phyloP scores from a whole-genome alignment of 2,113 vertebrate genomes.

The Archocentrus centrarchus region DNA sequence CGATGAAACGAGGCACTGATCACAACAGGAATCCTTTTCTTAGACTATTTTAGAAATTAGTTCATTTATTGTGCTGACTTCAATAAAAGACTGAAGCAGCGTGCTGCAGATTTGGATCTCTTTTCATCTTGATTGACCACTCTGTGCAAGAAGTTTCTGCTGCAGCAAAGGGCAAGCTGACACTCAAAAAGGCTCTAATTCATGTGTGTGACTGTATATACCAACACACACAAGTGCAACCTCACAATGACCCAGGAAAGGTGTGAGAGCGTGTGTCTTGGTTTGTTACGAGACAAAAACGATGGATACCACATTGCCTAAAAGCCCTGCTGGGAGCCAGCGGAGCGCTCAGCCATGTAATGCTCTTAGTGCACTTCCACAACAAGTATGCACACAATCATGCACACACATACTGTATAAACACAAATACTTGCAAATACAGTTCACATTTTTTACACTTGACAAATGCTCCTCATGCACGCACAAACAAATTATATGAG shows the following conservation, averaged over 20 bases:
- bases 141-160: background rate
- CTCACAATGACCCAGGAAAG: slow-evolving; percentile 43
- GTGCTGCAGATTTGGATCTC: background rate
- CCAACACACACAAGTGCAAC: background rate
- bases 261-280: slow-evolving; percentile 15
- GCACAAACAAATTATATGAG: background rate
- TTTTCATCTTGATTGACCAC: slow-evolving; percentile 20
- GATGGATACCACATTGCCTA: slow-evolving; percentile 56
- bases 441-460: slow-evolving; percentile 24
- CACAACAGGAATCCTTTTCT: slow-evolving; percentile 29
- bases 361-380: slow-evolving; percentile 53
- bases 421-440: background rate
- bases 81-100: background rate
- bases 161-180: slow-evolving; percentile 35
- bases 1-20: slow-evolving; percentile 39
- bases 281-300: slow-evolving; percentile 47
- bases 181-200: slow-evolving; percentile 2
- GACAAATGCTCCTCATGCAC: background rate
- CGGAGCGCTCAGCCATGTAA: slow-evolving; percentile 61
- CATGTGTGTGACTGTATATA: background rate
- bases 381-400: slow-evolving; percentile 18
- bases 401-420: slow-evolving; percentile 8
- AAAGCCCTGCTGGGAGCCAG: slow-evolving; percentile 69
- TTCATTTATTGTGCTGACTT: slow-evolving; percentile 15
- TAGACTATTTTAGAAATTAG: slow-evolving; percentile 31